Evolutionary conservation across 30 jellyfish, hydroid and myxozoan species (phyloP).

Genomic region (Pseudorhiza aurosa): DNA sequence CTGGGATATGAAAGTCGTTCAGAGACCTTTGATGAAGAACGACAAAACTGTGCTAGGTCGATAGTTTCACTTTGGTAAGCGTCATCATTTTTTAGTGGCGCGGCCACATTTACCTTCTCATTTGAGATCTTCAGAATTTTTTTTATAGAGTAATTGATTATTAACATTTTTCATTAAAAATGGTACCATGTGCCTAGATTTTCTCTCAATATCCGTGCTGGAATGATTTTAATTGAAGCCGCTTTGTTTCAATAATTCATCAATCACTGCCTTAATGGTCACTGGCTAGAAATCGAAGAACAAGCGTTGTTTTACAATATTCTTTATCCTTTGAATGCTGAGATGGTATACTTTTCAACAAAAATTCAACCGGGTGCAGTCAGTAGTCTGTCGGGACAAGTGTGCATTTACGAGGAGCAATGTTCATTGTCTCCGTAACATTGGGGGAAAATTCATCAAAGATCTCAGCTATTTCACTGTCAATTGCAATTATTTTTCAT

Average conservation of each 20-base stretch:
- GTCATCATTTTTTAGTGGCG: slow-evolving; percentile 1
- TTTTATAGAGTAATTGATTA: not conserved
- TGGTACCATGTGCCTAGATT: not conserved
- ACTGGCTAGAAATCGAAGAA: slow-evolving; percentile 8
- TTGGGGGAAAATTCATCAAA: not conserved
- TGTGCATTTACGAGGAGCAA: not conserved
- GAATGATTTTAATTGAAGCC: not conserved
- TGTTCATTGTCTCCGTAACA: not conserved
- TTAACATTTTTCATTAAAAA: not conserved
- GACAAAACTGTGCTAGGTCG: slow-evolving; percentile 19
- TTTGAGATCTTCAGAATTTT: not conserved
- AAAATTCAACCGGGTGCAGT: not conserved
- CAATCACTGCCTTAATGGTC: slow-evolving; percentile 1
- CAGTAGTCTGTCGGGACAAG: not conserved
- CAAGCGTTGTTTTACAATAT: not conserved
- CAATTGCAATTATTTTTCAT: slow-evolving; percentile 13
- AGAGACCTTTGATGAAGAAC: not conserved
- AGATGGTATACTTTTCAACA: slow-evolving; percentile 5
- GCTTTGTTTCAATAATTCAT: slow-evolving; percentile 7
- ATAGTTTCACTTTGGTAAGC: not conserved
- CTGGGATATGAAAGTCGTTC: not conserved
- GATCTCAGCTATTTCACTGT: slow-evolving; percentile 11
- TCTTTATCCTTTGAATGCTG: not conserved
- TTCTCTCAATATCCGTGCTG: not conserved
- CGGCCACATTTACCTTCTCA: not conserved